Evolutionary conservation across 92 coral and sea anemone species (phyloP).

Genomic region (Paramuricea clavata): DNA sequence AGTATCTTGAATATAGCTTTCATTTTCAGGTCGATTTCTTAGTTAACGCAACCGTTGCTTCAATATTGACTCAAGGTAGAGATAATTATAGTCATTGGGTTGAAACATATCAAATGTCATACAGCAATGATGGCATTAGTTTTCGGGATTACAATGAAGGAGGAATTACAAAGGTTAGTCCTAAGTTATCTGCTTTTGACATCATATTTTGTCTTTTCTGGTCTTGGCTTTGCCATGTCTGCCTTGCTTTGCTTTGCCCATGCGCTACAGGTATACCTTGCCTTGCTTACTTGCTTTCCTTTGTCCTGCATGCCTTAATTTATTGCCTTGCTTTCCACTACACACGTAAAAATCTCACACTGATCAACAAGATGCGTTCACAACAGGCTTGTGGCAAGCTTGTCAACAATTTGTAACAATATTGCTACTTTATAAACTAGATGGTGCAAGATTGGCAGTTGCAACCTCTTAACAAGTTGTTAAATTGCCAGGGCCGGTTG

Average conservation of each 20-base stretch:
- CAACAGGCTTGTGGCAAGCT: too few species aligned
- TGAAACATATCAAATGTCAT: background rate
- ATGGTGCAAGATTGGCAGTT: too few species aligned
- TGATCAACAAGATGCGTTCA: too few species aligned
- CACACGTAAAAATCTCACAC: too few species aligned
- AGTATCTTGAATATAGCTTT: background rate
- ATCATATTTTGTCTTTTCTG: background rate
- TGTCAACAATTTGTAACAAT: too few species aligned
- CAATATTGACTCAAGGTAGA: background rate
- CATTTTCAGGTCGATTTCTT: background rate
- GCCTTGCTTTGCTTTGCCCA: background rate
- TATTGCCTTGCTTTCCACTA: too few species aligned
- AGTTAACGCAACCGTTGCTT: background rate
- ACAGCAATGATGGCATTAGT: background rate
- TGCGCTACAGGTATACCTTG: too few species aligned
- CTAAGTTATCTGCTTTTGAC: background rate
- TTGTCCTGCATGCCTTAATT: too few species aligned
- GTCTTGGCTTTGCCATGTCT: background rate
- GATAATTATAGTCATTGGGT: slow-evolving; percentile 4
- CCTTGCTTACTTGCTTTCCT: too few species aligned
- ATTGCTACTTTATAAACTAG: too few species aligned
- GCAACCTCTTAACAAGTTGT: too few species aligned
- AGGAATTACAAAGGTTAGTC: background rate
- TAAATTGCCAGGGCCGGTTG: too few species aligned
- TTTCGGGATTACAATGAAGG: background rate